These are phyloP conservation scores for Heliangelus exortis DNA, from an alignment of 2,797 vertebrate genomes.

Conservation along the genomic window DNA sequence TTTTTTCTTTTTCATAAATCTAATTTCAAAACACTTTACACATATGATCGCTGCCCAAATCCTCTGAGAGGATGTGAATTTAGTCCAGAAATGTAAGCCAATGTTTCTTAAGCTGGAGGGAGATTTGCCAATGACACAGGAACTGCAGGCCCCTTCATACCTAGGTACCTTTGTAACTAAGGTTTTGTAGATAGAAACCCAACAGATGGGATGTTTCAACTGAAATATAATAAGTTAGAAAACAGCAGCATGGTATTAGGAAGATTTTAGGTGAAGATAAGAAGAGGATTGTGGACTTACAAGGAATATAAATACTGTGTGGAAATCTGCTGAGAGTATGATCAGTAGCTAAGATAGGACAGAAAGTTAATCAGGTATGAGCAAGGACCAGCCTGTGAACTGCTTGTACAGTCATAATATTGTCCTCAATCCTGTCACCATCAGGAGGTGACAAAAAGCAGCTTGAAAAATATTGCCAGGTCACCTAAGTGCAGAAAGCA, in stretches of 20 bases:
- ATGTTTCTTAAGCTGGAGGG: neutral
- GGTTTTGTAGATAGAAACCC: neutral
- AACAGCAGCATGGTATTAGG: neutral
- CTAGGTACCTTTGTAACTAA: neutral
- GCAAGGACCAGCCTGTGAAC: neutral
- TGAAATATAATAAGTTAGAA: neutral
- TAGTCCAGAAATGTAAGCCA: neutral
- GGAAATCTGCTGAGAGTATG: neutral
- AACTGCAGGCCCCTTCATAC: neutral
- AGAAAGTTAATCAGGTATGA: neutral
- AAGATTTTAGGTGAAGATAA: neutral
- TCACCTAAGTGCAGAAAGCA: neutral
- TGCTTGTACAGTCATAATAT: neutral
- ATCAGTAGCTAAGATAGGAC: neutral
- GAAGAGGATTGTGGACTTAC: neutral
- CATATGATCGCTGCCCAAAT: neutral
- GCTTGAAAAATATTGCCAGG: neutral
- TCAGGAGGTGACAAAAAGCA: neutral
- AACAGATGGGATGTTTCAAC: neutral
- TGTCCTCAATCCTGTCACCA: neutral
- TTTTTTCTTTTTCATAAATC: neutral
- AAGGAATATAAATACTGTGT: neutral
- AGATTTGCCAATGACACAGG: fast-evolving
- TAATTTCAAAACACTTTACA: neutral
- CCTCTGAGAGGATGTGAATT: neutral